Evolutionary conservation across 2,888 invertebrate species (phyloP).

Genomic region (Cheilosia grossa): DNA sequence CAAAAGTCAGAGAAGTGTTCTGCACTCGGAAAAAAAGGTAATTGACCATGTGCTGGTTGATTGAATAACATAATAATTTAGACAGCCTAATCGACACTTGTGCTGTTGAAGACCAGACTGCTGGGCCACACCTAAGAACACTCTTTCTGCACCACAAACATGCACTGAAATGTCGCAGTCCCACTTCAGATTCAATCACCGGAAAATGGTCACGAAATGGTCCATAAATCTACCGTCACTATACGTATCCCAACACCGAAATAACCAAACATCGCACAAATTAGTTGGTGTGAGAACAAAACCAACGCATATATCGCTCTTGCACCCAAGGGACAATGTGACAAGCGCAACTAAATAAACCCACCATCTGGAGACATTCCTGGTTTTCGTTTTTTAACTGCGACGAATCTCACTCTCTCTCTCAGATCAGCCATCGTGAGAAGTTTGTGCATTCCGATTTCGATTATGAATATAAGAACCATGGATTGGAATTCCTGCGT

Average conservation of each 20-base stretch:
- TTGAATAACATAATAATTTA: too few species aligned
- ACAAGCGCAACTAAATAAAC: conserved; percentile 26
- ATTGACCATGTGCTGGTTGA: too few species aligned
- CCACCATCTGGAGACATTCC: conserved; percentile 70
- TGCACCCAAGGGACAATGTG: conserved; percentile 32
- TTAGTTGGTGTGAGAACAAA: conserved; percentile 81
- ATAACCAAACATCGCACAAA: conserved; percentile 80
- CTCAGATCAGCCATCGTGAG: conserved; percentile 52
- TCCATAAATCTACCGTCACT: conserved; percentile 58
- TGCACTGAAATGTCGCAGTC: neutral
- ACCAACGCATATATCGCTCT: conserved; percentile 31
- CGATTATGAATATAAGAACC: conserved; percentile 64
- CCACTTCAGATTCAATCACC: conserved; percentile 58
- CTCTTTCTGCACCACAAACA: neutral
- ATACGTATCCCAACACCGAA: conserved; percentile 78
- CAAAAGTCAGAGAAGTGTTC: too few species aligned
- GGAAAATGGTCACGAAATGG: conserved; percentile 70
- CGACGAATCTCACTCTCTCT: conserved; percentile 18
- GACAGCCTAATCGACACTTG: too few species aligned
- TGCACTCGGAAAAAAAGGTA: too few species aligned
- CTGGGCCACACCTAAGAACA: too few species aligned
- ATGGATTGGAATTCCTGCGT: conserved; percentile 60
- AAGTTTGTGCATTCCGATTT: conserved; percentile 65
- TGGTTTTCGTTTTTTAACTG: conserved; percentile 27
- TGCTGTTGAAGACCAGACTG: too few species aligned